Evolutionary conservation across 2,113 vertebrate species (phyloP), one percentile per base, ranked within the genome.

Genomic region (Rhineura floridana): DNA sequence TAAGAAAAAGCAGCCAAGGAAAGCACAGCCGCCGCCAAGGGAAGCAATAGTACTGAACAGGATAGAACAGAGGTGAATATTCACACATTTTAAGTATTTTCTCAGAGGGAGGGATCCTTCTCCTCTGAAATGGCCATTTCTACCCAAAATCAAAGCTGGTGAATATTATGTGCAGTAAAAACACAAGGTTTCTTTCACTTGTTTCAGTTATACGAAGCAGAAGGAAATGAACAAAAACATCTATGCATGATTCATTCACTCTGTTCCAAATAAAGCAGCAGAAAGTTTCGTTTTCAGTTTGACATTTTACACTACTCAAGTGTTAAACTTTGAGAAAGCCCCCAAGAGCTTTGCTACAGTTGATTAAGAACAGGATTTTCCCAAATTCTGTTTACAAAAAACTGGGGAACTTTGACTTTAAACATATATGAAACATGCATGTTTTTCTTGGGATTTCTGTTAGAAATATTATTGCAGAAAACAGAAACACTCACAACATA

Each of bases 291-390:
- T 92, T 95, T 95, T 95, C 88, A 3, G 82, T 93, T 92, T 92
- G 91, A 30, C 73, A 76, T 91, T 55, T 90, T 76, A 36, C 55
- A 50, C 92, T 83, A 15, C 30, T 91, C 83, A 2, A 2, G 33
- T 10, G 76, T 82, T 89, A 75, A 91, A 82, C 59, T 81, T 86
- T 91, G 83, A 94, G 85, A 92, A 93, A 95, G 84, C 91, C 93
- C 93, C 92, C 3, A 28, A 93, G 79, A 94, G 83, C 30, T 13
- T 86, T 50, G 6, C 15, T 67, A 62, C 84, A 80, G 10, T 91
- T 93, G 93, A 90, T 87, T 84, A 90, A 87, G 52, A 48, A 44
- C 0, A 93, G 96, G 95, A 94, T 89, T 97, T 97, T 94, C 97
- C 96, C 96, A 0, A 46, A 21, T 0, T 77, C 91, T 94, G 90